Conservation (phyloP, 2,113 vertebrate genomes). For the Euleptes europaea region DNA sequence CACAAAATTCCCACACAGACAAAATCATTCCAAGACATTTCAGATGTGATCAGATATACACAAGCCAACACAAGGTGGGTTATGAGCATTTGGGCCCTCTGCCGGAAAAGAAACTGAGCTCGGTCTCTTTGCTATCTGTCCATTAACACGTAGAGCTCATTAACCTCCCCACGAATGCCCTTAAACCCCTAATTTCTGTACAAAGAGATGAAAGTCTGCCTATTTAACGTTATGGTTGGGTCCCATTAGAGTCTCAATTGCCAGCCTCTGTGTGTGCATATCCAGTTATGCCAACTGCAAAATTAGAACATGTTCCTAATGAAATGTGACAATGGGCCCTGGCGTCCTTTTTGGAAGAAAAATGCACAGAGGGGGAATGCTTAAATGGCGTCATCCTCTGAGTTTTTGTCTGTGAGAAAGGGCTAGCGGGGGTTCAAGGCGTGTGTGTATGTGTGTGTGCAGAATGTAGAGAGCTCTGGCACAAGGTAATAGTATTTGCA, state of each 20-base stretch:
- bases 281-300: constrained; percentile 19
- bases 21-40: not conserved
- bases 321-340: not conserved
- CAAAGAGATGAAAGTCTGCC: constrained; percentile 2
- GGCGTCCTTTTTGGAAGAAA: not conserved
- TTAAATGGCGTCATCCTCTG: not conserved
- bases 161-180: not conserved
- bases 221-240: constrained; percentile 3
- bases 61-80: not conserved
- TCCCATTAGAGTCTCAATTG: constrained; percentile 3
- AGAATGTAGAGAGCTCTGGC: not conserved
- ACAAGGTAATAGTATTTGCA: not conserved
- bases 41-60: not conserved
- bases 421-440: not conserved
- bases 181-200: not conserved
- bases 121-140: not conserved
- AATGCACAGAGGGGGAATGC: not conserved
- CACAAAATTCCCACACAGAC: not conserved
- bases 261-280: not conserved
- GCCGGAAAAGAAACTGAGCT: not conserved
- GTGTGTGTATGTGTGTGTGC: fast-evolving
- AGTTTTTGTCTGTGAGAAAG: not conserved
- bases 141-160: not conserved
- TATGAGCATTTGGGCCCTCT: not conserved
- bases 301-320: constrained; percentile 32